Percentiles rank a stretch among this genome's conserved stretches.
Conservation (phyloP, 2,797 vertebrate species). For the Anabas testudineus region DNA sequence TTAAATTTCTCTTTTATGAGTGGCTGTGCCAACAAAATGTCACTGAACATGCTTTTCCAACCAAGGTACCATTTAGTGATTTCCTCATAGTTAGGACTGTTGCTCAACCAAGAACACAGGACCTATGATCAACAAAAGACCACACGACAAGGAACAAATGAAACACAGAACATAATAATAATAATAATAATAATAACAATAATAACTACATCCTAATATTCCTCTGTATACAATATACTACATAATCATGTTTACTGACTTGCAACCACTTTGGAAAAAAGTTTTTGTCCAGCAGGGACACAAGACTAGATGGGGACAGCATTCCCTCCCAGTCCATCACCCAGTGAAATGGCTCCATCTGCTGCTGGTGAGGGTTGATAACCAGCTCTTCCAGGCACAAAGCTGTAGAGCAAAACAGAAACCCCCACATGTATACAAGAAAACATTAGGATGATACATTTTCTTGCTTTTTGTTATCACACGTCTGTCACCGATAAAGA, state of each 20-base stretch:
- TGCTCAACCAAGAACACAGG: conserved; percentile 97
- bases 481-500: not conserved
- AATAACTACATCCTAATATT: not conserved
- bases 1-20: conserved; percentile 98
- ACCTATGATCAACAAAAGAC: conserved; percentile 83
- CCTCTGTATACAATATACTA: not conserved
- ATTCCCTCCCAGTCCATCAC: conserved; percentile 98
- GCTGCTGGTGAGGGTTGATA: conserved; percentile 98
- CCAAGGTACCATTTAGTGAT: conserved; percentile 99
- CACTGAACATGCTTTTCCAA: conserved; percentile 98
- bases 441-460: not conserved
- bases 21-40: conserved; percentile 90
- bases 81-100: conserved; percentile 98
- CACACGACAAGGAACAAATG: not conserved
- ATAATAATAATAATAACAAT: not conserved
- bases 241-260: conserved; percentile 78
- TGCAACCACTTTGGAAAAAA: conserved; percentile 99
- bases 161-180: not conserved
- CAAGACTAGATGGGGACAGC: conserved; percentile 93
- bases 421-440: not conserved
- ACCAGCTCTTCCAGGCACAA: conserved; percentile 93
- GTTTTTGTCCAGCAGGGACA: conserved; percentile 95
- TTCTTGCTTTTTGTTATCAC: not conserved
- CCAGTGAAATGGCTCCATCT: conserved; percentile 98
- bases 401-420: conserved; percentile 77